phyloP scores from a whole-genome alignment of 2,888 invertebrate genomes.

The Rotaria macrura region DNA sequence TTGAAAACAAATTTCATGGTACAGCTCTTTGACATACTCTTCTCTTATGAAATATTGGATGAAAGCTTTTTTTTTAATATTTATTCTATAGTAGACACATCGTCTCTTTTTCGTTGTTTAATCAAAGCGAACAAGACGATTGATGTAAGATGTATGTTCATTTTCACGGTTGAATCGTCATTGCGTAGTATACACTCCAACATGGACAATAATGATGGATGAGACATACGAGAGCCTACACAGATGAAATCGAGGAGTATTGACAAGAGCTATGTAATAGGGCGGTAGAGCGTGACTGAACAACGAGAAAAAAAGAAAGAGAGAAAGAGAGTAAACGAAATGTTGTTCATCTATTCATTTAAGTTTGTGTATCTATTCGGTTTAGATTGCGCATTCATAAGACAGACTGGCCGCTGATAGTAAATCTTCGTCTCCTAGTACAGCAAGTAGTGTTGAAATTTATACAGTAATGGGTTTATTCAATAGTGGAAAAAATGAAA shows the following conservation, averaged over 20 bases:
- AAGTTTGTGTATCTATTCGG: neutral
- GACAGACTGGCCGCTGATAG: conserved; percentile 1
- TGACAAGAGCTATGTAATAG: neutral
- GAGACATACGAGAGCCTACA: neutral
- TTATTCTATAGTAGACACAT: no score
- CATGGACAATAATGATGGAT: neutral
- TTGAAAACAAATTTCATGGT: no score
- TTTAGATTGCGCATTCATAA: neutral
- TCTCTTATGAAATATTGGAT: no score
- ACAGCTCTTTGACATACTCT: no score
- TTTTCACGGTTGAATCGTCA: neutral
- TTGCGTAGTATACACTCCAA: neutral
- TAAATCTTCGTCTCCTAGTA: conserved; percentile 9
- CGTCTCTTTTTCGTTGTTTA: neutral
- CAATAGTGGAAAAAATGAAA: conserved; percentile 7
- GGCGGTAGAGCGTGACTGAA: neutral
- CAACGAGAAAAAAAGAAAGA: neutral
- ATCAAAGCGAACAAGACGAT: neutral
- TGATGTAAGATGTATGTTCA: neutral
- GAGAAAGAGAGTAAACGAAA: neutral
- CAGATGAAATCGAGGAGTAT: neutral
- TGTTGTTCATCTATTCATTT: neutral
- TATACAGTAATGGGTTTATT: conserved; percentile 20
- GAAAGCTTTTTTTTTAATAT: no score
- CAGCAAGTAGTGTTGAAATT: neutral